phyloP scores from a whole-genome alignment of 2,888 invertebrate species.

The Drosophila barbarae region DNA sequence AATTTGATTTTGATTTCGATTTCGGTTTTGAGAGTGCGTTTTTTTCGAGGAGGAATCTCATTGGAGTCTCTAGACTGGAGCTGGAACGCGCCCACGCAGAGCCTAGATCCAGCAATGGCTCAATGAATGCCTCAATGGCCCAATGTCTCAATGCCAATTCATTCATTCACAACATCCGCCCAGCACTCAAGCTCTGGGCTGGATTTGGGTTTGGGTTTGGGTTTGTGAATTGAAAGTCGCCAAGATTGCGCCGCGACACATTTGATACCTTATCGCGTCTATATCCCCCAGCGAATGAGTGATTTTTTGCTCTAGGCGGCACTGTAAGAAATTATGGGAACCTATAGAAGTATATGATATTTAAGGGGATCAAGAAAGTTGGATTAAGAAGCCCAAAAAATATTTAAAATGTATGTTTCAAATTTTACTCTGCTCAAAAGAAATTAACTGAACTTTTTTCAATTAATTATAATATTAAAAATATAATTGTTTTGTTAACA shows the following conservation, averaged over 20 bases:
- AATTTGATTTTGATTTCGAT: constrained; percentile 6
- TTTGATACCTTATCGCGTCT: constrained; percentile 63
- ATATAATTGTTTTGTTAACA: too few species aligned
- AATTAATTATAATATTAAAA: too few species aligned
- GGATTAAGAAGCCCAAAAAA: too few species aligned
- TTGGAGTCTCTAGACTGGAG: background rate
- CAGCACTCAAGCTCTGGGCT: constrained; percentile 45
- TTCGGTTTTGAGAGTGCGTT: background rate
- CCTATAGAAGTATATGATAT: background rate
- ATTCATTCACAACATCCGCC: constrained; percentile 61
- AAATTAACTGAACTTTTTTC: too few species aligned
- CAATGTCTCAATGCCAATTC: constrained; percentile 39
- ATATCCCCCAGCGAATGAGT: constrained; percentile 25
- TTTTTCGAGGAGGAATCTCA: constrained; percentile 7
- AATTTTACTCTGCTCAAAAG: too few species aligned
- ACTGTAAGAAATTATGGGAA: constrained; percentile 1
- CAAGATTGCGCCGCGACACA: constrained; percentile 70
- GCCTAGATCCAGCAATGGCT: constrained; percentile 17
- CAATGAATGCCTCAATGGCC: constrained; percentile 11
- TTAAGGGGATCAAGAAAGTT: background rate
- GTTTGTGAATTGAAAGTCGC: constrained; percentile 54
- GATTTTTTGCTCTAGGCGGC: constrained; percentile 28
- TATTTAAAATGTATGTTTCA: too few species aligned
- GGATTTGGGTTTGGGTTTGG: background rate
- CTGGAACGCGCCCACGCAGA: constrained; percentile 26